Percentiles rank a stretch among this genome's conserved stretches.
phyloP scores from a whole-genome alignment of 1,140 invertebrate genomes.

The Caenorhabditis latens region DNA sequence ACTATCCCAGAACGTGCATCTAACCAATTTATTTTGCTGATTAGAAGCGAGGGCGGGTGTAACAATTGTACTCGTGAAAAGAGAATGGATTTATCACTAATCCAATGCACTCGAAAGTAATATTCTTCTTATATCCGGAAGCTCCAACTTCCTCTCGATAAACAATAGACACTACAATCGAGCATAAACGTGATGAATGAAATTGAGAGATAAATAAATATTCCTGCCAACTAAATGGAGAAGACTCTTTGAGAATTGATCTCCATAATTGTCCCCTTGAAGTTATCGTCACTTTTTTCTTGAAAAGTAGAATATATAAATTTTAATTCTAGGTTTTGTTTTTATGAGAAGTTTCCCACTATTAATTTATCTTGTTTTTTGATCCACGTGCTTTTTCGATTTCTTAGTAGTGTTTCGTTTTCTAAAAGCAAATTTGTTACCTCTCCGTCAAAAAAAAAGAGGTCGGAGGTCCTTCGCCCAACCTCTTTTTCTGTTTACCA shows the following conservation, averaged over 20 bases:
- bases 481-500: no score
- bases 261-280: not conserved
- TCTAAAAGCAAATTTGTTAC: no score
- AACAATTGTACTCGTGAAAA: not conserved
- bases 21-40: no score
- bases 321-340: not conserved
- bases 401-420: not conserved
- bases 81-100: not conserved
- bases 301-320: not conserved
- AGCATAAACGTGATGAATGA: slow-evolving; percentile 22
- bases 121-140: not conserved
- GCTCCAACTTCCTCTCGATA: not conserved
- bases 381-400: slow-evolving; percentile 2
- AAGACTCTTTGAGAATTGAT: not conserved
- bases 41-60: not conserved
- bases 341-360: not conserved
- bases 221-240: not conserved
- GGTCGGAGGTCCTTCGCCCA: no score
- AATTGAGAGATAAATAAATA: not conserved
- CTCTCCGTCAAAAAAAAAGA: no score
- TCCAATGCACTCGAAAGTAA: slow-evolving; percentile 2
- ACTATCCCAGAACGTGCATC: no score
- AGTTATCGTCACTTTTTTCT: slow-evolving; percentile 15
- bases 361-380: no score
- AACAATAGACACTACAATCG: slow-evolving; percentile 8